A percentile compares a stretch with the other conserved stretches of the same genome.
Conservation (phyloP, 2,888 invertebrate genomes). For the Dermolepida albohirtum region DNA sequence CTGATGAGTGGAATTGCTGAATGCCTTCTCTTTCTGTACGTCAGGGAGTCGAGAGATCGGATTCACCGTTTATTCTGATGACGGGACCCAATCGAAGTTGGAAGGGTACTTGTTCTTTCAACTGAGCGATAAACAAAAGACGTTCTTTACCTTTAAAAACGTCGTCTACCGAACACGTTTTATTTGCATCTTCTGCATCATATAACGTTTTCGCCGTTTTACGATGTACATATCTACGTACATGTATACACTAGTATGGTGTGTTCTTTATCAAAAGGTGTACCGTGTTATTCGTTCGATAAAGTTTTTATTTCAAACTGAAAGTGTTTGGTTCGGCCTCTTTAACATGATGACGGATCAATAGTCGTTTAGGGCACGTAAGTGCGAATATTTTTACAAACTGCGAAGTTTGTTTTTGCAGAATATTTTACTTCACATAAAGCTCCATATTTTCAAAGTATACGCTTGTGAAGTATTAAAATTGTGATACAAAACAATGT, state of each 20-base stretch:
- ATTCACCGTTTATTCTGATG: constrained; percentile 27
- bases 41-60: constrained; percentile 11
- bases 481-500: not conserved
- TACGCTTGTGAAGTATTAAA: constrained; percentile 8
- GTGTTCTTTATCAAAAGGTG: not conserved
- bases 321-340: constrained; percentile 11
- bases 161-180: constrained; percentile 3
- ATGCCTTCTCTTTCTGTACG: constrained; percentile 14
- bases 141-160: not conserved
- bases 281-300: constrained; percentile 12
- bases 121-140: constrained; percentile 29
- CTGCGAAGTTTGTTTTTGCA: constrained; percentile 16
- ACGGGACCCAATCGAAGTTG: constrained; percentile 5
- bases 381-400: constrained; percentile 24
- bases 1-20: constrained; percentile 18
- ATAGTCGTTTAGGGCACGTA: constrained; percentile 26
- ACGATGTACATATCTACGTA: not conserved
- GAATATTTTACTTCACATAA: constrained; percentile 14
- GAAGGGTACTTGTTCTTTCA: constrained; percentile 20
- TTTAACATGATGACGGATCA: constrained; percentile 18
- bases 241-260: not conserved
- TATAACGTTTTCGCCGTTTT: constrained; percentile 2
- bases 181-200: constrained; percentile 16
- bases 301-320: constrained; percentile 25
- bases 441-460: not conserved